phyloP scores from a whole-genome alignment of 2,113 vertebrate genomes.

The Gasterosteus aculeatus region DNA sequence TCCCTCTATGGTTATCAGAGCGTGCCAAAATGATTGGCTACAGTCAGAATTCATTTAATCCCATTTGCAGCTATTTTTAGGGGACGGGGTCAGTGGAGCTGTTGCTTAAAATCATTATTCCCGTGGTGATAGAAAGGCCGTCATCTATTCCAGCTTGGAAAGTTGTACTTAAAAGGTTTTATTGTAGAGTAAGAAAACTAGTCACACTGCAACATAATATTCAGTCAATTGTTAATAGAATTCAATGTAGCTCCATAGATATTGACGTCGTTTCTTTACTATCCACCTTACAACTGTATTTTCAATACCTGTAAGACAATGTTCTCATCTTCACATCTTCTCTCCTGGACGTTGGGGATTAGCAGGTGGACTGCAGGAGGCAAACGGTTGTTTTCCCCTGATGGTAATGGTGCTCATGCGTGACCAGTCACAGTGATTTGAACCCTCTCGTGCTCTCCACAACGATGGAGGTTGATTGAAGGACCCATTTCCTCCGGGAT shows the following conservation, averaged over 20 bases:
- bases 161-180: neutral
- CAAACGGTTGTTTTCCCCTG: conserved; percentile 50
- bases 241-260: too few species aligned
- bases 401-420: conserved; percentile 51
- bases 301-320: neutral
- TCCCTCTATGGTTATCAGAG: conserved; percentile 40
- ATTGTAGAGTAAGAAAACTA: neutral
- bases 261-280: neutral
- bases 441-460: conserved; percentile 24
- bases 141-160: neutral
- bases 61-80: conserved; percentile 39
- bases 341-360: conserved; percentile 18
- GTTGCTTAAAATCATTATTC: conserved; percentile 18
- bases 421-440: conserved; percentile 50
- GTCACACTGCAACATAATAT: neutral
- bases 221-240: neutral
- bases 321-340: conserved; percentile 11
- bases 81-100: conserved; percentile 17
- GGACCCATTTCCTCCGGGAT: conserved; percentile 58
- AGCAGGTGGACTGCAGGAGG: conserved; percentile 38
- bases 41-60: conserved; percentile 32
- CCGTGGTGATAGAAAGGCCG: neutral
- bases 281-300: neutral
- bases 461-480: conserved; percentile 60
- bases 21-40: conserved; percentile 44